Conservation (phyloP, 37 sponge, comb jelly and placozoan genomes). For the Oscarella lobularis region DNA sequence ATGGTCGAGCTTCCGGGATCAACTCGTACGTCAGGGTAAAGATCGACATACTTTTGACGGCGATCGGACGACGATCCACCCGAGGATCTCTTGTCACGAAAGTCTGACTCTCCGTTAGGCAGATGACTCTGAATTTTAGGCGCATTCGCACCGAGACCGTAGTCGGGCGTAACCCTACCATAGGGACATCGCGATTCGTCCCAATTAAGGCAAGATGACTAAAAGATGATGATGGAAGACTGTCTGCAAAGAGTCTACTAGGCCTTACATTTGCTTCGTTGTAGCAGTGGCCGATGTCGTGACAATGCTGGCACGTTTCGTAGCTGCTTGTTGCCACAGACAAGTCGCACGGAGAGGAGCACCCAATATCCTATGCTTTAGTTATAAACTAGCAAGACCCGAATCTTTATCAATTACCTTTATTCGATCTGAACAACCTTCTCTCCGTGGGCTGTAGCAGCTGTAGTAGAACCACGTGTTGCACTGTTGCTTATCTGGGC, state of each 20-base stretch:
- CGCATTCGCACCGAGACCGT: not conserved
- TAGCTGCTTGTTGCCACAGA: not conserved
- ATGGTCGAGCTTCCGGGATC: not conserved
- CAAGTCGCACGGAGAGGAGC: not conserved
- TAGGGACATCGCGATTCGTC: not conserved
- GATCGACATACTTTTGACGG: too few relatives aligned
- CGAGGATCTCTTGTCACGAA: not conserved
- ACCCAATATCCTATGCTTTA: not conserved
- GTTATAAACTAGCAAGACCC: not conserved
- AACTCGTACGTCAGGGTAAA: not conserved
- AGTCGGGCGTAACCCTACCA: not conserved
- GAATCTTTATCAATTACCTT: not conserved
- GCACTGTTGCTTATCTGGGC: not conserved
- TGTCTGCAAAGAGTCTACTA: too few relatives aligned
- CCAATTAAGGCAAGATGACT: not conserved
- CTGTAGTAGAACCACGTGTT: not conserved
- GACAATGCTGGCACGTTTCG: constrained; percentile 1
- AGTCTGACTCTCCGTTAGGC: not conserved
- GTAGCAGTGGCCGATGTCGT: not conserved
- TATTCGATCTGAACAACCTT: not conserved
- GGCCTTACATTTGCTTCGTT: too few relatives aligned
- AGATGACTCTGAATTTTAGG: not conserved
- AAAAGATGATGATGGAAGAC: too few relatives aligned
- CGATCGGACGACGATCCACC: too few relatives aligned
- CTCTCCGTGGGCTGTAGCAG: not conserved